phyloP scores from a whole-genome alignment of 2,797 vertebrate genomes.

The Adrianichthys oophorus region DNA sequence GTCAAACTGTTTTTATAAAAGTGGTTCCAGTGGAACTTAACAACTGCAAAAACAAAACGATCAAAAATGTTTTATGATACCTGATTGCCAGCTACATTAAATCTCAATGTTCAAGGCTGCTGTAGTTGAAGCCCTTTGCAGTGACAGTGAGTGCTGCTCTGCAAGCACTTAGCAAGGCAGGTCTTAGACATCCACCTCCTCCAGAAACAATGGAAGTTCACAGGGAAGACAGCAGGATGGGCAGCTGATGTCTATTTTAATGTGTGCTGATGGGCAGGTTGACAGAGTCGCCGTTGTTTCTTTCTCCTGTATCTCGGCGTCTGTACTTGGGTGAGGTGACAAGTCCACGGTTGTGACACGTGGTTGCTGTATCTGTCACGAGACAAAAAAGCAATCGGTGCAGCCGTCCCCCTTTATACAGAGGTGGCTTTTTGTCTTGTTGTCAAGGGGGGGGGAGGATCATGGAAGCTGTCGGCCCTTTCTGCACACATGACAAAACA shows the following conservation, averaged over 20 bases:
- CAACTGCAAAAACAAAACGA: background rate
- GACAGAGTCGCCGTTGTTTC: constrained; percentile 32
- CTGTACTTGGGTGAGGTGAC: constrained; percentile 33
- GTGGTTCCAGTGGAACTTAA: no score
- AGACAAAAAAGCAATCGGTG: constrained; percentile 62
- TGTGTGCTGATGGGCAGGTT: constrained; percentile 49
- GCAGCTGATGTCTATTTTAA: constrained; percentile 55
- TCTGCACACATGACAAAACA: constrained; percentile 43
- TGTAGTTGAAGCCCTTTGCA: constrained; percentile 31
- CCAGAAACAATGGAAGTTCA: constrained; percentile 42
- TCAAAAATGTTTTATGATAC: background rate
- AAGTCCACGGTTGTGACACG: constrained; percentile 49
- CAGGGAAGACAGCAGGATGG: constrained; percentile 26
- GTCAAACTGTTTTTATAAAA: no score
- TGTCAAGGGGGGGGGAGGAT: constrained; percentile 49
- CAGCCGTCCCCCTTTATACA: constrained; percentile 39
- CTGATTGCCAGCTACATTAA: constrained; percentile 6
- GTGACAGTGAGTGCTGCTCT: constrained; percentile 54
- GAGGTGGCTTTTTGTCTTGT: constrained; percentile 19
- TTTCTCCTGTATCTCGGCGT: constrained; percentile 31
- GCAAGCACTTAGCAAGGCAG: constrained; percentile 55
- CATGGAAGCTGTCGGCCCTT: constrained; percentile 37
- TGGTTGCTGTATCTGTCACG: constrained; percentile 62
- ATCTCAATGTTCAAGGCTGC: constrained; percentile 20
- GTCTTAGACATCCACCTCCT: constrained; percentile 48